Base-by-base conservation (phyloP, 2,888 invertebrate species). In the Ophioninae sp. region DNA sequence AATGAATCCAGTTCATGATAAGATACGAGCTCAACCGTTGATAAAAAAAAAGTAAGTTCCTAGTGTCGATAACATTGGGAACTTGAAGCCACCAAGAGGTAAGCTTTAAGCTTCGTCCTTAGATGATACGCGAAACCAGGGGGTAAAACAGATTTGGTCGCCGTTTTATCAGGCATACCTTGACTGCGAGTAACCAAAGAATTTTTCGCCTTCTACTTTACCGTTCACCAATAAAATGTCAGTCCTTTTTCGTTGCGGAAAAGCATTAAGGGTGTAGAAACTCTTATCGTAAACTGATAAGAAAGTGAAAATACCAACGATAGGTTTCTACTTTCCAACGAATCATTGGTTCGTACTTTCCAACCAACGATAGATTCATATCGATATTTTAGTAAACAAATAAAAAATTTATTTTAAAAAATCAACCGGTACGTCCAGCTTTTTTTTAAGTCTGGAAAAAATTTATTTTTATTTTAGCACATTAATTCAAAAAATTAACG, bases 21-120 rank as follows among this genome's bases (percentile, higher is more conserved):
- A 2, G 39, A 58, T 71, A 51, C 2, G 20, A 58, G 8, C 17
- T 68, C 68, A 58, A 71, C 23, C 20, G 39, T 71, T 37, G 58
- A 30, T 39, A 30, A 37, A 71, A 63, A 51, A 51, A 17, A 51
- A 13, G 17, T 51, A 63, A 63, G 63, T n/a, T 73, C 23, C 23
- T 20, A 6, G 9, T 7, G 41, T 73, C 73, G 73, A 63, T 63
- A 73, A 73, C 10, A 22, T 23, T 39, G 63, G 22, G 44, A 63
- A 23, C 73, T 20, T 37, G 13, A 7, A 1, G 22, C 0, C 6
- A 9, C 9, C 13, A 0, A 0, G 23, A 23, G 23, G 13, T 37
- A 59, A 72, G 59, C 63, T 63, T 22, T 9, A 0, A 37, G 7
- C 44, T 37, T 9, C 63, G 44, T 6, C 23, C 63, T 63, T 9